Conservation (phyloP, 2,888 invertebrate species). For the Parelbella ahira region DNA sequence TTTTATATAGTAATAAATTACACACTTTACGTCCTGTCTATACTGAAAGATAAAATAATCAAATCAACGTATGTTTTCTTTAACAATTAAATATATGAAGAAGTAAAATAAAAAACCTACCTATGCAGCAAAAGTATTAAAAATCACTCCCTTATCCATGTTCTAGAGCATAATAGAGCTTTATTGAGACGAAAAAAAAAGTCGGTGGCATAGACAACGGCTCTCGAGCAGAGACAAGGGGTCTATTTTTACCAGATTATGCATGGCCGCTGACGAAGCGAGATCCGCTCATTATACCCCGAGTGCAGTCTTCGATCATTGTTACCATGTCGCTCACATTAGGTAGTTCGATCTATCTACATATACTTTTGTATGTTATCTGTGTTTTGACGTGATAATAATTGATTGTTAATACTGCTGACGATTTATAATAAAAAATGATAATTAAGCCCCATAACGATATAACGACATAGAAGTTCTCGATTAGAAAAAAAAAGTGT, state of each 20-base stretch:
- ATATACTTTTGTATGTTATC: too few relatives aligned
- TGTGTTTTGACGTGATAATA: neutral
- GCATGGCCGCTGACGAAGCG: constrained; percentile 50
- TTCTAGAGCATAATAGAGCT: constrained; percentile 35
- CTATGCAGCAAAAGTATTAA: neutral
- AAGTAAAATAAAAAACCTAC: neutral
- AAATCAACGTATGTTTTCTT: too few relatives aligned
- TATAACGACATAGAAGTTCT: too few relatives aligned
- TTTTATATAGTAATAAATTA: too few relatives aligned
- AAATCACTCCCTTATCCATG: constrained; percentile 10
- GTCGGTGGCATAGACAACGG: constrained; percentile 40
- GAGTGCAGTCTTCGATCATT: constrained; percentile 12
- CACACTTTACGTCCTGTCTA: too few relatives aligned
- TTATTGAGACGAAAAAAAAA: constrained; percentile 46
- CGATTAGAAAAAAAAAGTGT: too few relatives aligned
- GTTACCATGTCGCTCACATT: constrained; percentile 10
- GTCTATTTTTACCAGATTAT: constrained; percentile 73
- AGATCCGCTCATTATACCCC: constrained; percentile 26
- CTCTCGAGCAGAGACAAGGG: constrained; percentile 46
- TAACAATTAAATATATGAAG: too few relatives aligned
- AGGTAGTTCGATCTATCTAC: neutral
- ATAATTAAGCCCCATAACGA: too few relatives aligned
- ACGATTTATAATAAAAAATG: too few relatives aligned
- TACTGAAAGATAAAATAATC: too few relatives aligned
- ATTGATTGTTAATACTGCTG: too few relatives aligned